Conservation (phyloP, 2,797 vertebrate species). For the Mormyrus hasselquistii region DNA sequence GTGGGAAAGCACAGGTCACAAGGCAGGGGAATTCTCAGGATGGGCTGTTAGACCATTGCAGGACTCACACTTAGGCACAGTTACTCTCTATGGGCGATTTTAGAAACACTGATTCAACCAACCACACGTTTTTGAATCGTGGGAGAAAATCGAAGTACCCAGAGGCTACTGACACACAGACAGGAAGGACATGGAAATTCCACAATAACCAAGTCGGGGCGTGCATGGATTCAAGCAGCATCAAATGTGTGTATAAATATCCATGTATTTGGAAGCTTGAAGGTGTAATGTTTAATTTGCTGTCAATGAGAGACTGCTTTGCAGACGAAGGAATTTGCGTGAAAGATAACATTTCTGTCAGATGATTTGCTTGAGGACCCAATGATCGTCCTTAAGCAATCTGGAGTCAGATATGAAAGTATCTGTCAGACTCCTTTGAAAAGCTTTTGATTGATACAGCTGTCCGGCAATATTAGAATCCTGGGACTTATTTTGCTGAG, state of each 20-base stretch:
- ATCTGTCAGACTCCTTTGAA: not conserved
- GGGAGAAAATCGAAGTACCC: not conserved
- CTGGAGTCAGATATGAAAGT: not conserved
- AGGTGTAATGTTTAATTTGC: not conserved
- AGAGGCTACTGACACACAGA: not conserved
- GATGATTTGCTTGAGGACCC: not conserved
- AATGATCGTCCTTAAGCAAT: not conserved
- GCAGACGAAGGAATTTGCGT: not conserved
- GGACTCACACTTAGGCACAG: not conserved
- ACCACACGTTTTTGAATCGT: not conserved
- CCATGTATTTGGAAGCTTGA: not conserved
- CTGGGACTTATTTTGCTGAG: not conserved
- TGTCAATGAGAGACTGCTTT: not conserved
- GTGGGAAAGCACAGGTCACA: not conserved
- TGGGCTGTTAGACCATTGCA: not conserved
- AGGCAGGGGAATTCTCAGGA: not conserved
- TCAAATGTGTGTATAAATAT: not conserved
- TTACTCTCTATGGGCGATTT: not conserved
- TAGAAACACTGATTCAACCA: not conserved
- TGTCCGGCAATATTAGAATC: constrained; percentile 3
- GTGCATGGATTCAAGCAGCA: not conserved
- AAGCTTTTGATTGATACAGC: not conserved
- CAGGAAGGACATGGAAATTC: not conserved
- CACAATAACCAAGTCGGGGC: not conserved
- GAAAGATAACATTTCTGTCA: not conserved